Evolutionary conservation across 1,140 invertebrate genomes (phyloP), one percentile per base, ranked within the genome.

Genomic region (Drosophila lacteicornis): DNA sequence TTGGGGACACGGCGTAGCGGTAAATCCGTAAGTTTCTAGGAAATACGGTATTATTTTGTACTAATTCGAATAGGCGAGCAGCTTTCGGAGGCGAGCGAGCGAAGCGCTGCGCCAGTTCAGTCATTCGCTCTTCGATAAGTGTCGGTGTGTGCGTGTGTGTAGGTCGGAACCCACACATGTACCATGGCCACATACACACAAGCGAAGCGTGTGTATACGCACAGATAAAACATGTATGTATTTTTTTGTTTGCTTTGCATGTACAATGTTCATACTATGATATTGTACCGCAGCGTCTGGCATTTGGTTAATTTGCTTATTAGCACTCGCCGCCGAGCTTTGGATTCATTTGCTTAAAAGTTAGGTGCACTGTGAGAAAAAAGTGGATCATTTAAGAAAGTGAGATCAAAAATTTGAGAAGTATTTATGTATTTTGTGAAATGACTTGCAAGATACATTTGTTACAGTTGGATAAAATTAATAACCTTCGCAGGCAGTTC

Each of bases 11-110:
- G 83, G 67, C 83, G 84, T 80, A 87, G 80, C 84, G 73, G 84
- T 84, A 77, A 84, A 78, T 84, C 86, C 84, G 84, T 88, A 88
- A 86, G 67, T 75, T 76, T 88, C 82, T 84, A 91, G 86, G 84
- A 88, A 88, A 90, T 88, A 88, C 84, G 85, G 84, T 88, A 88
- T 88, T 88, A 88, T 91, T 90, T 88, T 91, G 84, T 88, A 88
- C 84, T 88, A 91, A 88, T 88, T 91, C 79, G 78, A 88, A 81
- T 88, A 88, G 84, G 84, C 86, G 86, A 75, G 56, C 84, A 91
- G 84, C 82, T 55, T 73, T 61, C 8, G 43, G 46, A 19, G 78
- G 85, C 71, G 33, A 68, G 51, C 50, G 33, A 42, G n/a, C 40
- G 49, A 22, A 50, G 67, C 25, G 36, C 19, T 25, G 30, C 36